Evolutionary conservation across 2,113 vertebrate species (phyloP), one percentile per base, ranked within the genome.

Genomic region (Rissa tridactyla): DNA sequence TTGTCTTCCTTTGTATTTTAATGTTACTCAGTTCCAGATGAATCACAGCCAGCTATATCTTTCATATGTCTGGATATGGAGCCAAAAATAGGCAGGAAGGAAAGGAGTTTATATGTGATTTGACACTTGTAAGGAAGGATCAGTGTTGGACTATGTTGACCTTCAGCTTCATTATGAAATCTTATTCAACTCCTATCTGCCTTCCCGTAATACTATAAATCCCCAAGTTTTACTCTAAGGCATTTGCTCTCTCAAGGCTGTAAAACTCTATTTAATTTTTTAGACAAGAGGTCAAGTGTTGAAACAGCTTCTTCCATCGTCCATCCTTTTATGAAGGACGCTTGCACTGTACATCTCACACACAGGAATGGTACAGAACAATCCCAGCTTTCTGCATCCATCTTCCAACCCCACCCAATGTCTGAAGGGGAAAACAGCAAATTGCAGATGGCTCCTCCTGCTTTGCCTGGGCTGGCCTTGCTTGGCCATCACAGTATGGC

Each of bases 351-450:
- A 4, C 29, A 5, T 15, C 20, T 80, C 19, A 30, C 11, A 9
- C 29, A 40, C 11, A 40, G 11, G 26, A 42, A 11, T 1, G 11
- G 57, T 22, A 22, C 40, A 34, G 30, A 82, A 51, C 0, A 0
- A 72, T 52, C 20, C 21, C 19, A 5, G 4, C 26, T 29, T 42
- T 34, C 40, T 13, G 4, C 22, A 47, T 38, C 36, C 20, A 34
- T 13, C 36, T 57, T 29, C n/a, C 73, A 78, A 38, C 10, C 17
- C 30, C 9, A 3, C 0, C 0, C 1, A 14, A 12, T 14, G 12
- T 29, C 34, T 51, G 17, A 29, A 57, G 44, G 27, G 17, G 10
- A 73, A 49, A 73, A 21, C 11, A 52, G 23, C 27, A 86, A 19
- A 40, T 6, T 4, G 2, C 30, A 70, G 38, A 44, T 49, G 15